A percentile compares a stretch with the other conserved stretches of the same genome.
Evolutionary conservation across 2,888 invertebrate genomes (phyloP).

Genomic region (Malacosoma neustria): DNA sequence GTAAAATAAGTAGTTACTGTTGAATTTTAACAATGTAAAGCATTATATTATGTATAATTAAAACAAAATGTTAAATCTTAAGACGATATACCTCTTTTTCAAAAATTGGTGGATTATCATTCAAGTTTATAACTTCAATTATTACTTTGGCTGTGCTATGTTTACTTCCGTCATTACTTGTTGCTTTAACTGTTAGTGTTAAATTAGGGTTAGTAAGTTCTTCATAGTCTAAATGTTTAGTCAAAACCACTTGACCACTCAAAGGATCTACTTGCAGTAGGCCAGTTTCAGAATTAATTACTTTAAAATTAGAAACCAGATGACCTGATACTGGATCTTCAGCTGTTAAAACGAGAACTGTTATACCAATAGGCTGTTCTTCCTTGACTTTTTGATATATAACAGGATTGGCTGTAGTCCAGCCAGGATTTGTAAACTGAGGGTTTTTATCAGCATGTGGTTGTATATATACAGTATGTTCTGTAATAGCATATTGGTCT

Average conservation of each 20-base stretch:
- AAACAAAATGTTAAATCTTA: not conserved
- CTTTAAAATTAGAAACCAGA: conserved; percentile 75
- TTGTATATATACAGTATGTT: conserved; percentile 85
- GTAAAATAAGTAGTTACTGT: conserved; percentile 15
- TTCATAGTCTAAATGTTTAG: conserved; percentile 86
- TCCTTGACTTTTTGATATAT: conserved; percentile 82
- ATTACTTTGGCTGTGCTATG: conserved; percentile 80
- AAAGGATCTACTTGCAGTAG: conserved; percentile 76
- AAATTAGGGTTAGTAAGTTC: conserved; percentile 75
- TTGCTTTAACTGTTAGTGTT: conserved; percentile 73
- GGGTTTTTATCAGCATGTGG: conserved; percentile 86
- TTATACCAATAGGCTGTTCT: conserved; percentile 84
- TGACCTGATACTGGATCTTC: conserved; percentile 81
- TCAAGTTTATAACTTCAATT: conserved; percentile 82
- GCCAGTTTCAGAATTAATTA: conserved; percentile 70
- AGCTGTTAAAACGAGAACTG: conserved; percentile 79
- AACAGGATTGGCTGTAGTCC: conserved; percentile 81
- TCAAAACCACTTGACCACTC: conserved; percentile 84
- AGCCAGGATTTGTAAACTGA: conserved; percentile 81
- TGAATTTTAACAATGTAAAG: conserved; percentile 1
- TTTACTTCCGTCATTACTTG: conserved; percentile 65
- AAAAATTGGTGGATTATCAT: conserved; percentile 86
- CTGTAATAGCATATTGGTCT: conserved; percentile 77
- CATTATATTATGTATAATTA: not conserved
- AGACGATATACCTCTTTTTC: conserved; percentile 66